A percentile compares a stretch with the other conserved stretches of the same genome.
Conservation (phyloP, 2,797 vertebrate species). For the Botia almorhae region DNA sequence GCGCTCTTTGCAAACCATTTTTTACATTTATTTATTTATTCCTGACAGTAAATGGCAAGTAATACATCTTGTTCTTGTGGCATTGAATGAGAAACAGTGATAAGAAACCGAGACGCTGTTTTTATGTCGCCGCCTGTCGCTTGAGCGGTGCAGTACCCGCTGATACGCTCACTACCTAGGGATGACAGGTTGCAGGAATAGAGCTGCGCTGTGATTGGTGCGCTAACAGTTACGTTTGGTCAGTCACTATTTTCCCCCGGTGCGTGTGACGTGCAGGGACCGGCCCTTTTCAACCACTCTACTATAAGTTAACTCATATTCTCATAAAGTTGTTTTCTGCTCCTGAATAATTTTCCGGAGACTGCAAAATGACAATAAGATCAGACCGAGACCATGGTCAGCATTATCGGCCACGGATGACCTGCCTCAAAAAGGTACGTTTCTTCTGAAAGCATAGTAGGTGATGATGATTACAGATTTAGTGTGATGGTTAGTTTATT, state of each 20-base stretch:
- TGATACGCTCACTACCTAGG: background rate
- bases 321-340: background rate
- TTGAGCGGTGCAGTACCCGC: background rate
- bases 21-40: too few species aligned
- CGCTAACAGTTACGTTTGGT: constrained; percentile 37
- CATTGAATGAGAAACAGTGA: too few species aligned
- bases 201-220: constrained; percentile 75
- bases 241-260: constrained; percentile 5
- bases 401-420: constrained; percentile 86
- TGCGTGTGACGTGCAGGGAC: background rate
- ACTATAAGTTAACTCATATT: background rate
- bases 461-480: background rate
- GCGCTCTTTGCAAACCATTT: too few species aligned
- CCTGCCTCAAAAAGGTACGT: constrained; percentile 90
- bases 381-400: constrained; percentile 83
- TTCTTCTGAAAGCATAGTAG: background rate
- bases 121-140: constrained; percentile 34
- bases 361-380: constrained; percentile 85
- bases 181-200: constrained; percentile 22
- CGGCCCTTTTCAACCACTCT: background rate
- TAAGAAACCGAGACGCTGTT: background rate
- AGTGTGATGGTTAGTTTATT: background rate
- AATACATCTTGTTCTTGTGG: too few species aligned
- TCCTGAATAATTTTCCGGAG: background rate
- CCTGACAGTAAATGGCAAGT: too few species aligned